Conservation (phyloP, 1,140 invertebrate genomes). For the Apis mellifera region DNA sequence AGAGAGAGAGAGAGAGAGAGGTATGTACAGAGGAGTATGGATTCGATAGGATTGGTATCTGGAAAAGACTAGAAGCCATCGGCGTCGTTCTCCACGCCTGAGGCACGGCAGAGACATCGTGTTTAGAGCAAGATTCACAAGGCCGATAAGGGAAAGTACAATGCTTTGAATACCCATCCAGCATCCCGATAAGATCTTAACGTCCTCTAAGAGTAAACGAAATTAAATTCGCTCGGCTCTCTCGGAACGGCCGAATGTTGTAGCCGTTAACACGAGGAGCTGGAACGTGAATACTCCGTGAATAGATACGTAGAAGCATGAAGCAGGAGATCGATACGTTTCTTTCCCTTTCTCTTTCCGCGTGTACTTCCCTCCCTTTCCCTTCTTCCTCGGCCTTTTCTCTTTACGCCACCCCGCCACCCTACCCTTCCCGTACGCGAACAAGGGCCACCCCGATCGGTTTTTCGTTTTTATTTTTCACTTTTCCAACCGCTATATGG, state of each 20-base stretch:
- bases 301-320: conserved; percentile 61
- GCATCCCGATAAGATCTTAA: conserved; percentile 76
- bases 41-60: conserved; percentile 69
- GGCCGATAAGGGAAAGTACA: conserved; percentile 72
- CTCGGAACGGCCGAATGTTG: conserved; percentile 30
- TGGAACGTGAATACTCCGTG: conserved; percentile 13
- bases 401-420: conserved; percentile 31
- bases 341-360: conserved; percentile 65
- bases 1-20: conserved; percentile 6
- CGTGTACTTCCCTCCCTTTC: neutral
- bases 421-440: conserved; percentile 26
- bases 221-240: conserved; percentile 73
- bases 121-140: conserved; percentile 73
- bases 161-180: conserved; percentile 75
- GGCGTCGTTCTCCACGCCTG: conserved; percentile 57
- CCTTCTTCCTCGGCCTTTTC: conserved; percentile 25
- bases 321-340: conserved; percentile 64
- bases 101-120: conserved; percentile 65
- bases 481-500: conserved; percentile 50
- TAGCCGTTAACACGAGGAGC: conserved; percentile 43
- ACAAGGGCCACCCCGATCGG: conserved; percentile 22
- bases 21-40: conserved; percentile 46
- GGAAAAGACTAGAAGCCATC: conserved; percentile 51
- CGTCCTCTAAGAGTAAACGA: conserved; percentile 72
- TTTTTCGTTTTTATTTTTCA: conserved; percentile 59